These are phyloP conservation scores for Dipodomys stephensi DNA, from an alignment of 2,113 vertebrate genomes.

Conservation along the genomic window DNA sequence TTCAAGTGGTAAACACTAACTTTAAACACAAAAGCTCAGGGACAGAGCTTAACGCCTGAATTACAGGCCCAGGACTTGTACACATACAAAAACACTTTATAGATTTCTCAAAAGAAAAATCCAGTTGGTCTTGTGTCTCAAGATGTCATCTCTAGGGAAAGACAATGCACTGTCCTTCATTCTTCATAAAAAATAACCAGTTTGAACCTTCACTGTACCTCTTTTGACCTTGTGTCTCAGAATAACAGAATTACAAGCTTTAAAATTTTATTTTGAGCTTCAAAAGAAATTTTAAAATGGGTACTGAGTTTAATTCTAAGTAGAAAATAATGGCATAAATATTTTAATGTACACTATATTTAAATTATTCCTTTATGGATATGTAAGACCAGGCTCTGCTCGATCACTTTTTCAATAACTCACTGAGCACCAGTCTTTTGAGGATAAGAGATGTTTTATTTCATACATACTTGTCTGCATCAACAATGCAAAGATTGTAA, in stretches of 20 bases:
- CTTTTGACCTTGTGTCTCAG: not conserved
- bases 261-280: not conserved
- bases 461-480: not conserved
- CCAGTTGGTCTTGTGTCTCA: not conserved
- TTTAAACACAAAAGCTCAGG: no score
- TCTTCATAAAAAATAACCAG: not conserved
- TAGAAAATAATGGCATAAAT: not conserved
- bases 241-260: not conserved
- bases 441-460: not conserved
- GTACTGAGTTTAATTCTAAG: not conserved
- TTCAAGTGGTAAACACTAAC: no score
- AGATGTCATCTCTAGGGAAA: not conserved
- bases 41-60: no score
- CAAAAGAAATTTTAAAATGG: not conserved
- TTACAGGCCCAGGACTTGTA: no score
- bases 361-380: not conserved
- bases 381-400: not conserved
- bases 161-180: not conserved
- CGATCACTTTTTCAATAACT: not conserved
- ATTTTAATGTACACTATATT: not conserved
- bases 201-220: not conserved
- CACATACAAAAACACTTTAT: not conserved
- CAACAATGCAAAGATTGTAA: not conserved
- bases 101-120: not conserved
- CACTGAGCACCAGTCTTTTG: not conserved